Percentiles rank a stretch among this genome's conserved stretches.
Evolutionary conservation across 2,797 vertebrate genomes (phyloP).

Genomic region (Rhodeus uyekii): DNA sequence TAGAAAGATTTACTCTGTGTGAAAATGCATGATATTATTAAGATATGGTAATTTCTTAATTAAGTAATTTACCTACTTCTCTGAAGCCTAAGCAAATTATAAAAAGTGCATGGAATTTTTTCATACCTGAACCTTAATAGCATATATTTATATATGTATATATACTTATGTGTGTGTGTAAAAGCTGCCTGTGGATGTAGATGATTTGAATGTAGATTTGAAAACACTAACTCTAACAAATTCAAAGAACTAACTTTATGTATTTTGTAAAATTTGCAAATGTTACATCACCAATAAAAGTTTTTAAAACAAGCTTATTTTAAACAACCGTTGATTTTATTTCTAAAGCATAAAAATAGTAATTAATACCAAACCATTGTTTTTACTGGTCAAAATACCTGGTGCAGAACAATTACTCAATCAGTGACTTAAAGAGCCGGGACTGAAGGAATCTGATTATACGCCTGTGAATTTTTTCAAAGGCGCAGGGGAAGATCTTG

Average conservation of each 20-base stretch:
- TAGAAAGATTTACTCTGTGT: not conserved
- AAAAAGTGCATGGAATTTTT: too few relatives aligned
- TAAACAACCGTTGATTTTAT: not conserved
- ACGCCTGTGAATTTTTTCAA: slow-evolving; percentile 7
- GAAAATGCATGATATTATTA: too few relatives aligned
- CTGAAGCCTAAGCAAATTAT: not conserved
- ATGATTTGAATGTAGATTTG: too few relatives aligned
- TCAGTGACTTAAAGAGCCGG: not conserved
- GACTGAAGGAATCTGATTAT: not conserved
- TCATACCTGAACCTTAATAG: too few relatives aligned
- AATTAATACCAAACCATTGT: not conserved
- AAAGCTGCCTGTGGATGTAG: too few relatives aligned
- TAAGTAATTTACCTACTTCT: not conserved
- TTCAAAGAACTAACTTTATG: too few relatives aligned
- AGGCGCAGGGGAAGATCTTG: not conserved
- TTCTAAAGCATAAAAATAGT: not conserved
- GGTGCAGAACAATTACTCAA: not conserved
- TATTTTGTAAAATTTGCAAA: not conserved
- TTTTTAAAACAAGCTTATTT: not conserved
- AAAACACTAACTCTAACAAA: not conserved
- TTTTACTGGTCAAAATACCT: not conserved
- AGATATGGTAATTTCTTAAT: not conserved
- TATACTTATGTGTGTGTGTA: too few relatives aligned
- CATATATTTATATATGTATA: too few relatives aligned
- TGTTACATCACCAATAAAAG: not conserved